phyloP scores from a whole-genome alignment of 2,888 invertebrate species.

The Didymodactylos carnosus region DNA sequence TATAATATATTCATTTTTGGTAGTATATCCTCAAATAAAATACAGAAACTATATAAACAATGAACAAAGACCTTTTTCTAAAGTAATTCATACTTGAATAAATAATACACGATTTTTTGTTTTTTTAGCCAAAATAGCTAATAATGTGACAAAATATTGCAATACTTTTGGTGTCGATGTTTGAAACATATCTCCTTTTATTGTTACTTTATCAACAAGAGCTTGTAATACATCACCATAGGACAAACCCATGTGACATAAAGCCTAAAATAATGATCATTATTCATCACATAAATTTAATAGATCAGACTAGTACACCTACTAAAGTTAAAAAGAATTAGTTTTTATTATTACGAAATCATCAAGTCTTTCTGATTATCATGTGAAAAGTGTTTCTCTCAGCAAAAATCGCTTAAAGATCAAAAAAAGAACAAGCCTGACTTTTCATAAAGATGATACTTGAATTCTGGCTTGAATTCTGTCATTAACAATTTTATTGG shows the following conservation, averaged over 20 bases:
- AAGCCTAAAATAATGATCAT: too few species aligned
- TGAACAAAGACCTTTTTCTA: neutral
- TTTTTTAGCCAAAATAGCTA: neutral
- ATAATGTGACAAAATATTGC: neutral
- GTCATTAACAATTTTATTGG: too few species aligned
- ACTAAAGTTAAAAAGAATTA: neutral
- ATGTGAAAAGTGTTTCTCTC: too few species aligned
- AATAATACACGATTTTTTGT: neutral
- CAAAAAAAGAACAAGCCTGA: too few species aligned
- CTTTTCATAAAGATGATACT: too few species aligned
- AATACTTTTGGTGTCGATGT: neutral
- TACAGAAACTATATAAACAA: neutral
- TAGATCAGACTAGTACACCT: too few species aligned
- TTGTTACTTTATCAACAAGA: neutral
- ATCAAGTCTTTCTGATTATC: too few species aligned
- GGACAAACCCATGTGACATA: neutral
- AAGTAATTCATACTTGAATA: neutral
- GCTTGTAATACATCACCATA: neutral
- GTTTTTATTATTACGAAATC: neutral
- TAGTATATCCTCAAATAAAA: neutral
- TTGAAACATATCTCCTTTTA: neutral
- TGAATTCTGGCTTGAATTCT: too few species aligned
- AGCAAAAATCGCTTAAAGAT: too few species aligned
- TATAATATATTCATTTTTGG: constrained; percentile 7
- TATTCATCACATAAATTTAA: too few species aligned